Base-by-base conservation (phyloP, 2,797 vertebrate genomes). In the Okamejei kenojei region DNA sequence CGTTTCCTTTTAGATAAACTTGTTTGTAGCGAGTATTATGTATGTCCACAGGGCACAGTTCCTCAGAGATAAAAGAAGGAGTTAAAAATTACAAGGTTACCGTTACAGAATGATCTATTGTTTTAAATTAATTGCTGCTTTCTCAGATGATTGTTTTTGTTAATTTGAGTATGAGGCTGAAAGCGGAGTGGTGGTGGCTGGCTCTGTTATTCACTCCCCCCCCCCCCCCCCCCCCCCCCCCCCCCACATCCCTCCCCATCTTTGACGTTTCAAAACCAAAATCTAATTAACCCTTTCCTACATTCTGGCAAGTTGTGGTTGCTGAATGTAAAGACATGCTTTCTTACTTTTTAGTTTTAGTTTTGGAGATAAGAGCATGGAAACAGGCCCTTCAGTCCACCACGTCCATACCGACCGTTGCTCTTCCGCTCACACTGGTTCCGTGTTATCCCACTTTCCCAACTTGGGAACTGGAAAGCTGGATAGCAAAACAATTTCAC, bases 281-380 rank as follows among this genome's bases (percentile, higher is more conserved):
- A 65, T 17, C 58, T 63, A 86, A 86, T 86, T 65, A 86, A 86
- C 29, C 82, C 58, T 61, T 86, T 86, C 58, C 82, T 63, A 15
- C 58, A 9, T 54, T 81, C 26, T 15, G 54, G 11, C 81, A 84
- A 84, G 58, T n/a, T 84, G 11, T 13, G 29, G 29, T 17, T 15
- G 81, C 81, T 61, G 10, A 84, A 26, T 84, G 81, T 58, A 84
- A 84, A 61, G 81, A 61, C 21, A 29, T 13, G 23, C 21, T 26
- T 58, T 82, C 54, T 82, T 82, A 26, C 21, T 23, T 10, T 84
- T 84, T 3, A 6, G 45, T 54, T 54, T 54, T 54, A 54, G 45
- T 54, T 54, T 54, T 54, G 45, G 45, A 54, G 45, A 6, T 54
- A 54, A 54, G 45, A 54, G 45, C 45, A 54, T 54, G 45, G 45